A percentile compares a stretch with the other conserved stretches of the same genome.
Evolutionary conservation across 2,113 vertebrate genomes (phyloP).

Genomic region (Sorex araneus): DNA sequence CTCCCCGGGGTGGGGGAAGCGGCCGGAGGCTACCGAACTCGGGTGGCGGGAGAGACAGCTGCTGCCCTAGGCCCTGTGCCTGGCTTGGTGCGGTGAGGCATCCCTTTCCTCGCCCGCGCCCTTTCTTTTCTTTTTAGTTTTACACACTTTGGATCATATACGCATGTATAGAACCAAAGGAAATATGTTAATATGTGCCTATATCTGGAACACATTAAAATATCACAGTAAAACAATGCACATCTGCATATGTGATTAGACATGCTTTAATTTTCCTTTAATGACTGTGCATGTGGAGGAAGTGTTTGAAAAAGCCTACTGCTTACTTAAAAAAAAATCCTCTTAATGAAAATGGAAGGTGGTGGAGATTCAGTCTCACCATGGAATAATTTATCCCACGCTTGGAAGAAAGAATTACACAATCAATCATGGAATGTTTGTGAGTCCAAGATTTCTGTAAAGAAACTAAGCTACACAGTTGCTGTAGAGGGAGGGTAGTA

Average conservation of each 20-base stretch:
- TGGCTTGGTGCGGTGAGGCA: no score
- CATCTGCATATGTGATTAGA: slow-evolving; percentile 80
- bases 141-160: no score
- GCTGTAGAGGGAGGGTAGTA: slow-evolving; percentile 15
- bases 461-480: slow-evolving; percentile 41
- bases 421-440: slow-evolving; percentile 44
- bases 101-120: no score
- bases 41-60: no score
- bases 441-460: slow-evolving; percentile 17
- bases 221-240: slow-evolving; percentile 56
- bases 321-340: slow-evolving; percentile 46
- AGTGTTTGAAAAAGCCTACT: slow-evolving; percentile 59
- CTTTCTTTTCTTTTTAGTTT: no score
- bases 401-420: slow-evolving; percentile 59
- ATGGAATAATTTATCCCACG: slow-evolving; percentile 25
- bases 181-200: slow-evolving; percentile 61
- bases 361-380: slow-evolving; percentile 25
- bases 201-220: slow-evolving; percentile 81
- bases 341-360: slow-evolving; percentile 54
- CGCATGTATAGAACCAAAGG: slow-evolving; percentile 75
- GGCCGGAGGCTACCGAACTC: no score
- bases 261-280: slow-evolving; percentile 74
- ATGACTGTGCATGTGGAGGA: slow-evolving; percentile 58
- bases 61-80: no score
- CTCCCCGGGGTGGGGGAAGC: no score